A percentile compares a stretch with the other conserved stretches of the same genome.
These are phyloP conservation scores for Periplaneta americana DNA, from an alignment of 1,140 invertebrate species.

Conservation along the genomic window DNA sequence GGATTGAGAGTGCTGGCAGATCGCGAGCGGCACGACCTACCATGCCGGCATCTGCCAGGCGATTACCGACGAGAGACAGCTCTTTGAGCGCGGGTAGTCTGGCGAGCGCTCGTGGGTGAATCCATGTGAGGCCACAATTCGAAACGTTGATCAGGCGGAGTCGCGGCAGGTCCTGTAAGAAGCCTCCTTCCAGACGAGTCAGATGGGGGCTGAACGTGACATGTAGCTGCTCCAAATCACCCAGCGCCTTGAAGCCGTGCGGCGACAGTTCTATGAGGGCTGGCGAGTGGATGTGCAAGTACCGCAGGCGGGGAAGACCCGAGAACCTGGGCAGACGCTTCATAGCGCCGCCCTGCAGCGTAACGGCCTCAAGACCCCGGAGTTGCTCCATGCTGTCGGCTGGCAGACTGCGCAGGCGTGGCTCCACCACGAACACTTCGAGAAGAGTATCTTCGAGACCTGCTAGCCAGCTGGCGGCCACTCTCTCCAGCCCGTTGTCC, in stretches of 20 bases:
- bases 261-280: conserved; percentile 62
- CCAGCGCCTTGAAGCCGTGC: conserved; percentile 63
- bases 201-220: conserved; percentile 60
- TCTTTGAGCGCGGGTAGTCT: conserved; percentile 64
- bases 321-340: conserved; percentile 56
- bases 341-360: conserved; percentile 66
- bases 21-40: conserved; percentile 70
- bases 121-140: conserved; percentile 67
- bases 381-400: conserved; percentile 69
- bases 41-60: conserved; percentile 67
- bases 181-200: conserved; percentile 58
- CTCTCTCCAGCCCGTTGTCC: conserved; percentile 73
- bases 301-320: conserved; percentile 29
- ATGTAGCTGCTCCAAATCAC: conserved; percentile 67
- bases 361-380: conserved; percentile 72
- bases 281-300: conserved; percentile 55
- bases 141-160: conserved; percentile 70
- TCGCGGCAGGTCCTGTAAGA: conserved; percentile 67
- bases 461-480: conserved; percentile 54
- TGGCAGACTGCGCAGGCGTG: conserved; percentile 68
- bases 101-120: conserved; percentile 70
- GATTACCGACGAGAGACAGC: conserved; percentile 63
- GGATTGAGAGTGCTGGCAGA: conserved; percentile 57
- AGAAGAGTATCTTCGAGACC: conserved; percentile 68
- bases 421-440: conserved; percentile 79